Percentiles rank a stretch among this genome's conserved stretches.
phyloP scores from a whole-genome alignment of 2,888 invertebrate species.

The Sphinx pinastri region DNA sequence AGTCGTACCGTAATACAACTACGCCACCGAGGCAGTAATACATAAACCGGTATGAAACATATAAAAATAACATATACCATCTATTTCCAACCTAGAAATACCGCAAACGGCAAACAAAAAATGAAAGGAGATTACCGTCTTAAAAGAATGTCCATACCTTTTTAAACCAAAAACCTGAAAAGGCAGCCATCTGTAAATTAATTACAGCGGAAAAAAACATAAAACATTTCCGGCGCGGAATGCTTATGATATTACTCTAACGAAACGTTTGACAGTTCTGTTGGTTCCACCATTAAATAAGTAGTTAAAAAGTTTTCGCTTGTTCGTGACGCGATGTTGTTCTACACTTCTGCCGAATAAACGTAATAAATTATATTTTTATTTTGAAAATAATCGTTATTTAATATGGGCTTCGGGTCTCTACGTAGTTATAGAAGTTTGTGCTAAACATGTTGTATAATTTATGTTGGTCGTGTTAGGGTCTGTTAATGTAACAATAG shows the following conservation, averaged over 20 bases:
- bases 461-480: constrained; percentile 10
- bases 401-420: constrained; percentile 13
- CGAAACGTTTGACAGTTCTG: constrained; percentile 14
- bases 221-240: not conserved
- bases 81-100: too few species aligned
- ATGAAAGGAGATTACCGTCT: too few species aligned
- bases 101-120: too few species aligned
- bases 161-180: not conserved
- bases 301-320: constrained; percentile 7
- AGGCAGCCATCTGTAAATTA: constrained; percentile 4
- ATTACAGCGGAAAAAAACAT: not conserved
- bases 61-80: too few species aligned
- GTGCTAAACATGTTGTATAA: constrained; percentile 2
- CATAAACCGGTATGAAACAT: too few species aligned
- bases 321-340: constrained; percentile 13
- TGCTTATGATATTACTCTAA: not conserved
- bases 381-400: constrained; percentile 8
- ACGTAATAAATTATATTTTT: constrained; percentile 10
- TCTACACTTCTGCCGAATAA: constrained; percentile 11
- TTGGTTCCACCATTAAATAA: constrained; percentile 12
- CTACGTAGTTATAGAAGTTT: not conserved
- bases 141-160: not conserved
- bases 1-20: too few species aligned
- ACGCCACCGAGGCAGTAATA: too few species aligned
- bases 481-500: not conserved